A percentile compares a stretch with the other conserved stretches of the same genome.
Conservation (phyloP, 2,113 vertebrate genomes). For the Pteruthius melanotis region DNA sequence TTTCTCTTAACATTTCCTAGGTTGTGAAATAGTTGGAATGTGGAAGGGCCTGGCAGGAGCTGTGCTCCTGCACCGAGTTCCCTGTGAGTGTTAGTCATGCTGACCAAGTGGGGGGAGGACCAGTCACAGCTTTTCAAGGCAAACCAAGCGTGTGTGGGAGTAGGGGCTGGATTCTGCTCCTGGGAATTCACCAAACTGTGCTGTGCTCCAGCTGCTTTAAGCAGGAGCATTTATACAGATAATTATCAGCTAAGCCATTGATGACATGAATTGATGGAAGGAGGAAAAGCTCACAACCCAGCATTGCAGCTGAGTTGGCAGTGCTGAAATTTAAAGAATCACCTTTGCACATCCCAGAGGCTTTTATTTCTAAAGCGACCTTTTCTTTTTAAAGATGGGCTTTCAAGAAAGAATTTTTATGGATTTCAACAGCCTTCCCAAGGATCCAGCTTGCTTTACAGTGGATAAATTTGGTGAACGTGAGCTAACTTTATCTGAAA, state of each 20-base stretch:
- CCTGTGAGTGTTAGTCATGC: background rate
- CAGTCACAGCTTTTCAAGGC: background rate
- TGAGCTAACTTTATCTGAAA: background rate
- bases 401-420: background rate
- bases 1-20: background rate
- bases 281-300: background rate
- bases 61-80: background rate
- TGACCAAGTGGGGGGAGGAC: background rate
- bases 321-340: background rate
- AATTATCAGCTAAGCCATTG: background rate
- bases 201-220: background rate
- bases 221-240: background rate
- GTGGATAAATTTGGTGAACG: background rate
- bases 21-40: constrained; percentile 6
- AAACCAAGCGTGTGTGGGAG: background rate
- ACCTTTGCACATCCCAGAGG: background rate
- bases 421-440: background rate
- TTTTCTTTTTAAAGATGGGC: background rate
- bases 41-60: background rate
- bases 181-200: background rate
- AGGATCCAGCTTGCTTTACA: background rate
- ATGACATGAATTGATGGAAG: background rate
- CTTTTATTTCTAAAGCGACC: background rate
- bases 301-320: background rate
- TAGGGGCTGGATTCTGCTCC: background rate